phyloP scores from a whole-genome alignment of 2,888 invertebrate species.

The Harpagoxenus sublaevis region DNA sequence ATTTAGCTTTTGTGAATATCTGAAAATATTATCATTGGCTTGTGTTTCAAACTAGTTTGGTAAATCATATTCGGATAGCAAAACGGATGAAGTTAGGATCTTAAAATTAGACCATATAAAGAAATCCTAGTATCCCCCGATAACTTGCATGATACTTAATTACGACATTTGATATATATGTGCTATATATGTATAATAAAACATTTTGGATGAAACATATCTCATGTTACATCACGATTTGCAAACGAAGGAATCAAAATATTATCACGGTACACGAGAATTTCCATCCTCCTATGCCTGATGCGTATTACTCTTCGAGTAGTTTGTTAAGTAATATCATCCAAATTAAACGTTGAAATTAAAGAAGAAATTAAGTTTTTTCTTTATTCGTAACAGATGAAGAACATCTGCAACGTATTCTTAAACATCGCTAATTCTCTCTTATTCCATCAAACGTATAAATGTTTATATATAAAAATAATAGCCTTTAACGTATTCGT shows the following conservation, averaged over 20 bases:
- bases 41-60: background rate
- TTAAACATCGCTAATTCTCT: constrained; percentile 16
- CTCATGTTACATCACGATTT: background rate
- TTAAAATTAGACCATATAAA: constrained; percentile 20
- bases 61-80: constrained; percentile 24
- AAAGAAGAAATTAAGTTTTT: constrained; percentile 4
- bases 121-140: background rate
- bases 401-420: background rate
- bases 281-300: background rate
- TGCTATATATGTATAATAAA: background rate
- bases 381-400: background rate
- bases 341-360: background rate
- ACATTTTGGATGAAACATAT: constrained; percentile 25
- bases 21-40: background rate
- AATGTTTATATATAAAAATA: constrained; percentile 16
- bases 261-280: background rate
- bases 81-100: background rate
- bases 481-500: constrained; percentile 18
- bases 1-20: background rate
- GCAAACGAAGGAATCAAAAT: background rate
- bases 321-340: constrained; percentile 8
- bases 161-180: background rate
- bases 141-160: background rate
- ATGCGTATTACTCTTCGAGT: background rate
- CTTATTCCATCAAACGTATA: constrained; percentile 8